phyloP scores from a whole-genome alignment of 2,888 invertebrate genomes.

The Melipona bicolor region DNA sequence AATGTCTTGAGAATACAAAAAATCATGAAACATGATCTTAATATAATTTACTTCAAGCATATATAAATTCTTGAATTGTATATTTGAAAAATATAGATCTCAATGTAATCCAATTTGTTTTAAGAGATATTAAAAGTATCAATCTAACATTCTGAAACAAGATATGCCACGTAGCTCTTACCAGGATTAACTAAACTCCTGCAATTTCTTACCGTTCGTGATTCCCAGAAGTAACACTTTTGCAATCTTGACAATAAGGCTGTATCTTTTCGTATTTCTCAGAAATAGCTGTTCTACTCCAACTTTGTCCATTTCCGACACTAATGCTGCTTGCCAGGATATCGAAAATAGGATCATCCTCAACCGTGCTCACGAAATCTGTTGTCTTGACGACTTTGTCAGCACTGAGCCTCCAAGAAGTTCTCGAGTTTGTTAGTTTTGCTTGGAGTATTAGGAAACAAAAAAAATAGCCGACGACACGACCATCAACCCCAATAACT shows the following conservation, averaged over 20 bases:
- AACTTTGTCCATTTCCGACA: slow-evolving; percentile 78
- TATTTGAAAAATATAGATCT: not conserved
- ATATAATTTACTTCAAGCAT: not conserved
- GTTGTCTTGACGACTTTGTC: slow-evolving; percentile 90
- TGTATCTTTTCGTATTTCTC: slow-evolving; percentile 77
- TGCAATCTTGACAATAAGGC: slow-evolving; percentile 80
- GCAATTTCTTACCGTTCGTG: slow-evolving; percentile 75
- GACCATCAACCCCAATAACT: slow-evolving; percentile 69
- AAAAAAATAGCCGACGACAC: slow-evolving; percentile 78
- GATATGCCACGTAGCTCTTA: slow-evolving; percentile 36
- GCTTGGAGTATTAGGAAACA: slow-evolving; percentile 81
- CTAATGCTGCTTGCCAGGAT: slow-evolving; percentile 90
- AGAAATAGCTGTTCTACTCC: slow-evolving; percentile 79
- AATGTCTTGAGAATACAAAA: not conserved
- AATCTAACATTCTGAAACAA: slow-evolving; percentile 23
- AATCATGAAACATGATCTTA: not conserved
- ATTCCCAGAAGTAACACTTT: slow-evolving; percentile 73
- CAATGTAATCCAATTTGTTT: slow-evolving; percentile 3
- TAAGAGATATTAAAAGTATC: slow-evolving; percentile 9
- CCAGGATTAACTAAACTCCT: slow-evolving; percentile 27
- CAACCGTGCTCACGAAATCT: slow-evolving; percentile 76
- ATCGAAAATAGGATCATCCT: slow-evolving; percentile 90
- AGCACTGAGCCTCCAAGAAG: slow-evolving; percentile 93
- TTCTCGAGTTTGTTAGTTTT: slow-evolving; percentile 90
- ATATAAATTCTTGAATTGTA: slow-evolving; percentile 1